Conservation (phyloP, 2,113 vertebrate genomes). For the Vimba vimba region DNA sequence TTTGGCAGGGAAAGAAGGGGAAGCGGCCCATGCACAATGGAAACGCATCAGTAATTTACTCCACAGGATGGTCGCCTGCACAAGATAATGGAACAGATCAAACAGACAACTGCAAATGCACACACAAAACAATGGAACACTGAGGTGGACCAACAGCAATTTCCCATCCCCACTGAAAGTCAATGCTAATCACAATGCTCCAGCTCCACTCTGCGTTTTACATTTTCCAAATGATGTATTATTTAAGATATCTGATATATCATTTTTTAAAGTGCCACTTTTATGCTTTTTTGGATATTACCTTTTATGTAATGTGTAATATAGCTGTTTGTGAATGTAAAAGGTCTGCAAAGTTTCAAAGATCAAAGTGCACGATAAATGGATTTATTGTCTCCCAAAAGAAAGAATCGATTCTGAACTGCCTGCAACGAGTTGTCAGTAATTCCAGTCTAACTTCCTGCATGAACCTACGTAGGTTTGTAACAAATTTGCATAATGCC, state of each 20-base stretch:
- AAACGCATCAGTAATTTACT: slow-evolving; percentile 66
- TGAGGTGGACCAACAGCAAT: neutral
- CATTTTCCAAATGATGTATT: neutral
- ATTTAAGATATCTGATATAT: neutral
- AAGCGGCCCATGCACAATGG: slow-evolving; percentile 55
- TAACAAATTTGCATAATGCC: too few species aligned
- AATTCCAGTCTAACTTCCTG: too few species aligned
- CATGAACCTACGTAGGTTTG: too few species aligned
- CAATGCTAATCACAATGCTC: neutral
- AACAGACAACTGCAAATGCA: slow-evolving; percentile 56
- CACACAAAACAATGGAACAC: neutral
- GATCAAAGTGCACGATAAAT: too few species aligned
- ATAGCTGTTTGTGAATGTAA: too few species aligned
- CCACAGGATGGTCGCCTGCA: slow-evolving; percentile 58
- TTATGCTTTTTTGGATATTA: too few species aligned
- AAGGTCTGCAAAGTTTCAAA: too few species aligned
- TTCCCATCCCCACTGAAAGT: neutral
- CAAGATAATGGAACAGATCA: slow-evolving; percentile 56
- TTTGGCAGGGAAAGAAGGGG: slow-evolving; percentile 59
- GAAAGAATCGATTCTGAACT: too few species aligned
- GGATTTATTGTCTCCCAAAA: too few species aligned
- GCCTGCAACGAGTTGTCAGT: too few species aligned
- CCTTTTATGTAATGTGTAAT: too few species aligned
- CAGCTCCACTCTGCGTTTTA: neutral
- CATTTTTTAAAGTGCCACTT: neutral